Conservation (phyloP, 2,888 invertebrate genomes). For the Hydrotaea diabolus region DNA sequence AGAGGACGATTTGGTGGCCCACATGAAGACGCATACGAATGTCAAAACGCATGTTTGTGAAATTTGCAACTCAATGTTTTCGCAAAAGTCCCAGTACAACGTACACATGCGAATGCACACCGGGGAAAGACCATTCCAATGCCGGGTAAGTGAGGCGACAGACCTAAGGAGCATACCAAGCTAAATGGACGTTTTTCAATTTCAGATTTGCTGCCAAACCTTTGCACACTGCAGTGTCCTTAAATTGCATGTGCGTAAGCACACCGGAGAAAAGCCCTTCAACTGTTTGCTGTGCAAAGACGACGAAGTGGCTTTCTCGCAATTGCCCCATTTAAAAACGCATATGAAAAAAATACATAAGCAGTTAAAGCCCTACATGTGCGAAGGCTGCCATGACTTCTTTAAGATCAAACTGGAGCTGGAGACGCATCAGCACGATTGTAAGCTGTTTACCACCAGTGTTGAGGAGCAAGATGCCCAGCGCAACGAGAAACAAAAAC, state of each 20-base stretch:
- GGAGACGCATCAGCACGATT: conserved; percentile 84
- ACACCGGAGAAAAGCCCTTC: conserved; percentile 93
- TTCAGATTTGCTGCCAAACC: conserved; percentile 78
- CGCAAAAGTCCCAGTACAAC: conserved; percentile 91
- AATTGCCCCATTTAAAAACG: conserved; percentile 92
- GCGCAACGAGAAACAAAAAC: conserved; percentile 80
- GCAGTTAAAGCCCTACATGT: conserved; percentile 89
- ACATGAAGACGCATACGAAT: conserved; percentile 90
- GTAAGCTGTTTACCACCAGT: conserved; percentile 71
- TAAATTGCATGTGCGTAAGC: conserved; percentile 90
- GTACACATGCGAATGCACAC: conserved; percentile 93
- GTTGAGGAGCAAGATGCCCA: conserved; percentile 67
- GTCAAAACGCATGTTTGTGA: conserved; percentile 88
- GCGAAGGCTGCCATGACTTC: conserved; percentile 86
- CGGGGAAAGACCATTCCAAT: conserved; percentile 90
- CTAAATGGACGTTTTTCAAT: conserved; percentile 12
- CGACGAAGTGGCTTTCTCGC: conserved; percentile 87
- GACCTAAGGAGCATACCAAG: background rate
- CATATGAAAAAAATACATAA: conserved; percentile 93
- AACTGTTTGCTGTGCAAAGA: conserved; percentile 85
- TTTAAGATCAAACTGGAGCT: conserved; percentile 89
- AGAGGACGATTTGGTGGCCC: conserved; percentile 88
- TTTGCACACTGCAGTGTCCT: conserved; percentile 93
- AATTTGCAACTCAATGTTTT: conserved; percentile 89
- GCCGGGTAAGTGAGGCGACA: conserved; percentile 83